phyloP scores from a whole-genome alignment of 2,113 vertebrate genomes.

The Colaptes auratus region DNA sequence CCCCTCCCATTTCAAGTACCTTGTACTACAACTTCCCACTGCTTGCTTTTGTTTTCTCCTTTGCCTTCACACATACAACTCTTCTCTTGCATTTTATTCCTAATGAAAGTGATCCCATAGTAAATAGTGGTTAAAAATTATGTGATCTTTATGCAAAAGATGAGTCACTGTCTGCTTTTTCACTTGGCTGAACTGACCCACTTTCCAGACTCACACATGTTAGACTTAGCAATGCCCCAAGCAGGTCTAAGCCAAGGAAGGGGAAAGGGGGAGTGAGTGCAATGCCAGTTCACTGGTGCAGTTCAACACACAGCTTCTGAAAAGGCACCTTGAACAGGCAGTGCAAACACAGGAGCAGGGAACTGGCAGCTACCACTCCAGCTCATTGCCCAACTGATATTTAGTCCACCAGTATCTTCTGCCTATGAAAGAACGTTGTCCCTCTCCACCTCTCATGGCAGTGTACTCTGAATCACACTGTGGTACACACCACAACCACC shows the following conservation, averaged over 20 bases:
- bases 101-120: neutral
- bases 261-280: neutral
- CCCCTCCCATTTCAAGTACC: neutral
- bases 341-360: rapidly evolving
- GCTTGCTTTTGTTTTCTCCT: neutral
- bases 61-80: neutral
- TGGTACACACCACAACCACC: neutral
- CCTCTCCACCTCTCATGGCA: rapidly evolving
- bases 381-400: neutral
- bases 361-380: neutral
- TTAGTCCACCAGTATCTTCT: neutral
- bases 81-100: neutral
- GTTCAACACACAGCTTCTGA: neutral
- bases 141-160: neutral
- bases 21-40: neutral
- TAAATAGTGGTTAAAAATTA: neutral
- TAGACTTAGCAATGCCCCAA: neutral
- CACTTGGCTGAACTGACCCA: constrained; percentile 55
- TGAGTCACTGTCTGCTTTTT: constrained; percentile 34
- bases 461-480: rapidly evolving
- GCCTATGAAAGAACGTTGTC: rapidly evolving
- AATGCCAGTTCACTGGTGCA: neutral
- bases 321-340: neutral
- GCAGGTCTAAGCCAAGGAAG: neutral
- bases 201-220: neutral